phyloP scores from a whole-genome alignment of 1,140 invertebrate species.

The Antheraea mylitta region DNA sequence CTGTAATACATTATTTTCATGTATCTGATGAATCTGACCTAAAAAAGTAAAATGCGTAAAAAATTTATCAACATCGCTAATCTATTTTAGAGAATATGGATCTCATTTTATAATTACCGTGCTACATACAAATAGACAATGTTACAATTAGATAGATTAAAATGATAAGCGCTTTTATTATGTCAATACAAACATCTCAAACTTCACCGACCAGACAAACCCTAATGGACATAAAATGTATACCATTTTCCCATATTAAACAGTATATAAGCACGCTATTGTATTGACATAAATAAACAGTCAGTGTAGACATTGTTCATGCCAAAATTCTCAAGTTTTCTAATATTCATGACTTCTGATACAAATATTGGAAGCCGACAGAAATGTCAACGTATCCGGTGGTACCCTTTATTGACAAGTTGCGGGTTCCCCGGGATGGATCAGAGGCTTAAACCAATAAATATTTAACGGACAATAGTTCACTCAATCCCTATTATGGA shows the following conservation, averaged over 20 bases:
- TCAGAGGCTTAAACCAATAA: slow-evolving; percentile 24
- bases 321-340: slow-evolving; percentile 15
- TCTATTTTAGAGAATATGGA: no score
- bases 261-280: not conserved
- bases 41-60: no score
- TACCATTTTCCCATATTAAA: not conserved
- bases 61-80: no score
- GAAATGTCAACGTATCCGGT: slow-evolving; percentile 26
- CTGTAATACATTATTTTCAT: no score
- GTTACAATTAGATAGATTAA: not conserved
- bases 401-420: slow-evolving; percentile 29
- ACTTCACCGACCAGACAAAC: not conserved
- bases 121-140: not conserved
- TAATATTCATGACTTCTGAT: slow-evolving; percentile 31
- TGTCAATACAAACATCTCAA: not conserved
- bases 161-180: not conserved
- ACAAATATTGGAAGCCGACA: slow-evolving; percentile 27
- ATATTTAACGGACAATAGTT: slow-evolving; percentile 29
- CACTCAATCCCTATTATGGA: slow-evolving; percentile 7
- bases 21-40: no score
- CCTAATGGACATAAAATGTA: not conserved
- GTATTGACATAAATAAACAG: not conserved
- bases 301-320: slow-evolving; percentile 1
- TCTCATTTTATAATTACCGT: not conserved
- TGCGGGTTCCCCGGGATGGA: slow-evolving; percentile 17